These are phyloP conservation scores for Microcebus jonahi DNA, from an alignment of 2,113 vertebrate species.

Conservation along the genomic window DNA sequence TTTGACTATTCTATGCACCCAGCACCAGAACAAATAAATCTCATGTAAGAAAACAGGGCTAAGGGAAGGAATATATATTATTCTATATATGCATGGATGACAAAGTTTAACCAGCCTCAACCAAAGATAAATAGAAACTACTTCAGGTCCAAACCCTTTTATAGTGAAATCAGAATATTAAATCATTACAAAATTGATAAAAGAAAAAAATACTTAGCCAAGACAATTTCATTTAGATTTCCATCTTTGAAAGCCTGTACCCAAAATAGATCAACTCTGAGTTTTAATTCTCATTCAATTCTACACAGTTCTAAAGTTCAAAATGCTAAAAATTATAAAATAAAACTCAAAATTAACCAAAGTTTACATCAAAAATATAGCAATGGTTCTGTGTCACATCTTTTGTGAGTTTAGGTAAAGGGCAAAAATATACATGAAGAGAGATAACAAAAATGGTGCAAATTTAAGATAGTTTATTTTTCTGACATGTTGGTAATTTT, in stretches of 20 bases:
- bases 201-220: neutral
- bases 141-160: neutral
- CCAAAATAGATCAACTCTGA: neutral
- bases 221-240: neutral
- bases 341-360: neutral
- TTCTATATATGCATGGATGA: neutral
- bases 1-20: neutral
- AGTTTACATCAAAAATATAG: neutral
- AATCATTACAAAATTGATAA: neutral
- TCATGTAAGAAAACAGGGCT: neutral
- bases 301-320: neutral
- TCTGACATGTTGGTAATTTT: neutral
- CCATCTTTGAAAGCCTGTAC: neutral
- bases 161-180: neutral
- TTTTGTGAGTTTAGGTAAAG: neutral
- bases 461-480: neutral
- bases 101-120: neutral
- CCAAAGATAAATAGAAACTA: neutral
- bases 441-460: neutral
- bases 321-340: neutral
- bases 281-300: neutral
- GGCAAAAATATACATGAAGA: neutral
- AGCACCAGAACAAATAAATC: neutral
- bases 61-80: neutral
- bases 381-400: neutral